Evolutionary conservation across 2,113 vertebrate species (phyloP).

Genomic region (Otis tarda): DNA sequence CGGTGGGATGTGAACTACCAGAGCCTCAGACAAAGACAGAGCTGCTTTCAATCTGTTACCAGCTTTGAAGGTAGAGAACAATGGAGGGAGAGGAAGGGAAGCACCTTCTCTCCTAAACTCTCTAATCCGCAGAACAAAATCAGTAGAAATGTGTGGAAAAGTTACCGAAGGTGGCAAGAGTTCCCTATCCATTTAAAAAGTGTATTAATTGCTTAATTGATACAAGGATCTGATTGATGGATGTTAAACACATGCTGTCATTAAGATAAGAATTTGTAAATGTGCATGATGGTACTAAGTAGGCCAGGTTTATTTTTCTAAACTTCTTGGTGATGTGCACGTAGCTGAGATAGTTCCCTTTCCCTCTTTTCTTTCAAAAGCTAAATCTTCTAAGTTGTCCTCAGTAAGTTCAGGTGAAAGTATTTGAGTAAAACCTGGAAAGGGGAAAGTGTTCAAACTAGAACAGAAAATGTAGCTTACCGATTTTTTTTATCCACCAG

Average conservation of each 20-base stretch:
- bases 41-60: constrained; percentile 78
- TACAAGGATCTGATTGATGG: not conserved
- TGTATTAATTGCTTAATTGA: not conserved
- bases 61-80: constrained; percentile 79
- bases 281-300: not conserved
- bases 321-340: not conserved
- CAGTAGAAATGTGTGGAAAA: constrained; percentile 19
- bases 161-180: constrained; percentile 14
- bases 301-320: not conserved
- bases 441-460: not conserved
- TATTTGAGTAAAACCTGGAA: not conserved
- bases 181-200: not conserved
- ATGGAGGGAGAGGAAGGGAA: constrained; percentile 60
- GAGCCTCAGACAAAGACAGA: constrained; percentile 80
- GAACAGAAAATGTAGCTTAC: not conserved
- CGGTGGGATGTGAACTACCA: not conserved
- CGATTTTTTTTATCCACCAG: not conserved
- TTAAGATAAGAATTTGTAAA: not conserved
- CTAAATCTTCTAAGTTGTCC: not conserved
- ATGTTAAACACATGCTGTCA: not conserved
- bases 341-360: not conserved
- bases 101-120: not conserved
- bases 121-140: not conserved
- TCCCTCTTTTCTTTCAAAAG: not conserved
- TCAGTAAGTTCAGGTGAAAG: not conserved